A percentile compares a stretch with the other conserved stretches of the same genome.
These are phyloP conservation scores for Andinoacara biseriatus DNA, from an alignment of 2,113 vertebrate species.

Conservation along the genomic window DNA sequence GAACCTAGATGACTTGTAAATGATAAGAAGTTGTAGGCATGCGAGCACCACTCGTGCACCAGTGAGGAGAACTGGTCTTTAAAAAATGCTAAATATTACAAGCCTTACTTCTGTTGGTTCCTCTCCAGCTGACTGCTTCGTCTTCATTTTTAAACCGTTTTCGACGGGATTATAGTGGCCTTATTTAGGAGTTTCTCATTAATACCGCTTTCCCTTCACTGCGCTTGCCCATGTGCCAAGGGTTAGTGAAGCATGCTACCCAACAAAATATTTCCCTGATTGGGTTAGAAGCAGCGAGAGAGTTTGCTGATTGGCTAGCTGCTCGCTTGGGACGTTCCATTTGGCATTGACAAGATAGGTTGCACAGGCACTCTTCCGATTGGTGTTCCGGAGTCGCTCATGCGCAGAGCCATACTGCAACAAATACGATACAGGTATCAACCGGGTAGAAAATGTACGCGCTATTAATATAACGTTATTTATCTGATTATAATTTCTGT, in stretches of 20 bases:
- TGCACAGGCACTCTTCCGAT: slow-evolving; percentile 38
- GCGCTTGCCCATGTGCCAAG: slow-evolving; percentile 67
- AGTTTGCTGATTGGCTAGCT: slow-evolving; percentile 43
- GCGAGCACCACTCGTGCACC: background rate
- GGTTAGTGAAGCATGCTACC: slow-evolving; percentile 34
- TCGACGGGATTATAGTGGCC: accelerated
- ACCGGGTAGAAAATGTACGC: background rate
- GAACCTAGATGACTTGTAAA: background rate
- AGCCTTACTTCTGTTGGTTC: slow-evolving; percentile 47
- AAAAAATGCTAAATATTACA: background rate
- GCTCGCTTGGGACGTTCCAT: background rate
- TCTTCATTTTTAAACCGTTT: slow-evolving; percentile 55
- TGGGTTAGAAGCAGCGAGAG: background rate
- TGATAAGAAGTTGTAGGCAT: background rate
- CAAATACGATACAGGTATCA: background rate
- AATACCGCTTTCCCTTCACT: background rate
- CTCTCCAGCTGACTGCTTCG: slow-evolving; percentile 13
- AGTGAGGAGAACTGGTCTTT: background rate
- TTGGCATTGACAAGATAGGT: slow-evolving; percentile 48
- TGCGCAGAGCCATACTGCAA: background rate
- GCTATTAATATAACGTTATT: background rate
- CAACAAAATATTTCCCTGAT: slow-evolving; percentile 22
- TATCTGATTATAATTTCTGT: background rate
- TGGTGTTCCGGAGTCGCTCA: background rate
- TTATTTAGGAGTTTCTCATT: background rate